Base-by-base conservation (phyloP, 2,113 vertebrate genomes). In the Myiozetetes cayanensis region DNA sequence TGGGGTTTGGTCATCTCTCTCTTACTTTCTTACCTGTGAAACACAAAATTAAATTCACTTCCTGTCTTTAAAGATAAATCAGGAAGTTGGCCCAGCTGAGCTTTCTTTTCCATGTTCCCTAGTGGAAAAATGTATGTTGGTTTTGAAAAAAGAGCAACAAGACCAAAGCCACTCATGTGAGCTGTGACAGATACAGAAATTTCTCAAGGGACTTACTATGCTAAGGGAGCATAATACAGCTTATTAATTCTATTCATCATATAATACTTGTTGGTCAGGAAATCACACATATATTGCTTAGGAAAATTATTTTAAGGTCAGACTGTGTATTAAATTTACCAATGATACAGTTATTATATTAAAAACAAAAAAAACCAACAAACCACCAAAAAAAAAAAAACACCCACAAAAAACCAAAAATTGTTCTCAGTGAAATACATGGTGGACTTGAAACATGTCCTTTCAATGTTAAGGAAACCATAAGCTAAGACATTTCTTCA, bases 131-230 rank as follows among this genome's bases (percentile, higher is more conserved):
- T 70, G 10, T 47, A 68, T 59, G 78, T 18, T 68, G 50, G 31
- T 94, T 85, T 87, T 79, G 61, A 96, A 86, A 92, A 92, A 85
- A 83, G 37, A 52, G 73, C 52, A 86, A 71, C 55, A 77, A 72
- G 92, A 70, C 52, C 73, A 61, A 96, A 96, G 78, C 75, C 72
- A 93, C 96, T 96, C 96, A 77, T 23, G 66, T 55, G 43, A 25
- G 73, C 68, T 95, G 63, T 85, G 92, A 93, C 78, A 96, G 92
- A 93, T 37, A 93, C 93, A 76, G 72, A 92, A 92, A 91, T 97
- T 96, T 86, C 96, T 94, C 95, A 93, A 65, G 96, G 84, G 90
- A 96, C 39, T 41, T 41, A n/a, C n/a, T n/a, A n/a, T n/a, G n/a
- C n/a, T n/a, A n/a, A n/a, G n/a, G n/a, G n/a, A n/a, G n/a, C n/a